Conservation (phyloP, 2,888 invertebrate species). For the Melieria omissa region DNA sequence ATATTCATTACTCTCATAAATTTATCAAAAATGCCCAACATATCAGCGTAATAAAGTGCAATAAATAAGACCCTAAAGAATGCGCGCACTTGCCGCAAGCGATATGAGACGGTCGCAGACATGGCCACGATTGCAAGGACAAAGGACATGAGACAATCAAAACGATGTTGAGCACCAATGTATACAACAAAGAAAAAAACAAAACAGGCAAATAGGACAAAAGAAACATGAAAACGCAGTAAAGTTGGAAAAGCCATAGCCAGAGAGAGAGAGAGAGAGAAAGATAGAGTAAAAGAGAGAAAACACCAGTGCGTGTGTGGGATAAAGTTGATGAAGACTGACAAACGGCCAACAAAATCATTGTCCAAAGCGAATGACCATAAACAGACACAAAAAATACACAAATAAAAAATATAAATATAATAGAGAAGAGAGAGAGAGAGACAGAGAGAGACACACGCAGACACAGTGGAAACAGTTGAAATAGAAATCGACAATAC, state of each 20-base stretch:
- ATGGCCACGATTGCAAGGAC: not conserved
- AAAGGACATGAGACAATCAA: not conserved
- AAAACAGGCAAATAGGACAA: not conserved
- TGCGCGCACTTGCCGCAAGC: too few species aligned
- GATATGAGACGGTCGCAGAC: not conserved
- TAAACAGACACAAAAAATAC: not conserved
- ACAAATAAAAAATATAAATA: not conserved
- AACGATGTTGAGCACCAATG: not conserved
- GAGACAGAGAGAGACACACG: not conserved
- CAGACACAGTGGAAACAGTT: not conserved
- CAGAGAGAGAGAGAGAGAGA: not conserved
- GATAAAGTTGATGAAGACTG: too few species aligned
- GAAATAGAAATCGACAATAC: constrained; percentile 1
- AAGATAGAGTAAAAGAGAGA: not conserved
- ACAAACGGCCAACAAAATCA: too few species aligned
- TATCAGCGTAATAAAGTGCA: too few species aligned
- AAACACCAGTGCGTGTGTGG: not conserved
- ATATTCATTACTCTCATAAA: too few species aligned
- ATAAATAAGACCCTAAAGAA: too few species aligned
- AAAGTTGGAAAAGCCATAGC: not conserved
- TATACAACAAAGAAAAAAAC: not conserved
- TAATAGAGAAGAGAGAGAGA: not conserved
- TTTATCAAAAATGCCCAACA: too few species aligned
- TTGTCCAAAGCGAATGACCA: not conserved
- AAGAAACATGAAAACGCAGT: not conserved